phyloP scores from a whole-genome alignment of 1,140 invertebrate genomes.

The Daktulosphaira vitifoliae region DNA sequence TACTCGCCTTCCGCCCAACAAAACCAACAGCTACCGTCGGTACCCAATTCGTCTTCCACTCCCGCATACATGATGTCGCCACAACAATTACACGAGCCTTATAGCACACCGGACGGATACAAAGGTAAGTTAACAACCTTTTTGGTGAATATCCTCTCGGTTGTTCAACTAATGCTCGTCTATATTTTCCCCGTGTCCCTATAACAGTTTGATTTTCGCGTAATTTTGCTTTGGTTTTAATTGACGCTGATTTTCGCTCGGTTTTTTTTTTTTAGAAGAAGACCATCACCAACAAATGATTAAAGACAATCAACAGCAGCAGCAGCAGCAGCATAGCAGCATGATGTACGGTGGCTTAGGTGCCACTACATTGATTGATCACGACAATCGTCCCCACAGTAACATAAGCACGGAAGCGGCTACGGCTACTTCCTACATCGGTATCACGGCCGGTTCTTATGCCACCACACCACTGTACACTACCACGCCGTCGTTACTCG shows the following conservation, averaged over 20 bases:
- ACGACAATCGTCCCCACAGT: slow-evolving; percentile 25
- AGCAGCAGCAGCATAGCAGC: slow-evolving; percentile 29
- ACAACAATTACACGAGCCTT: slow-evolving; percentile 37
- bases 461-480: slow-evolving; percentile 31
- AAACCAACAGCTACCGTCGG: slow-evolving; percentile 12
- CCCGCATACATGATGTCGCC: slow-evolving; percentile 38
- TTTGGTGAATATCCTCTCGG: too few relatives aligned
- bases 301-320: slow-evolving; percentile 3
- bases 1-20: slow-evolving; percentile 27
- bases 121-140: too few relatives aligned
- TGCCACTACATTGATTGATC: slow-evolving; percentile 2
- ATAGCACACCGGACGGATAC: slow-evolving; percentile 35
- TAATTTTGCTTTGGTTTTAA: too few relatives aligned
- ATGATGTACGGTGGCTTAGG: slow-evolving; percentile 14
- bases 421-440: slow-evolving; percentile 33
- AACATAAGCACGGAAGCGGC: slow-evolving; percentile 22
- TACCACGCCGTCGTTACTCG: slow-evolving; percentile 24
- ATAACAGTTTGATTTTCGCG: not conserved
- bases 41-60: slow-evolving; percentile 31
- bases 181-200: not conserved
- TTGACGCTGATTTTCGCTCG: not conserved
- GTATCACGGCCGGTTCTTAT: slow-evolving; percentile 22
- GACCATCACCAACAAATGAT: slow-evolving; percentile 6
- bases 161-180: too few relatives aligned
- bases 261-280: slow-evolving; percentile 11